Percentiles rank a stretch among this genome's conserved stretches.
These are phyloP conservation scores for Nomada fucata DNA, from an alignment of 2,888 invertebrate genomes.

Conservation along the genomic window DNA sequence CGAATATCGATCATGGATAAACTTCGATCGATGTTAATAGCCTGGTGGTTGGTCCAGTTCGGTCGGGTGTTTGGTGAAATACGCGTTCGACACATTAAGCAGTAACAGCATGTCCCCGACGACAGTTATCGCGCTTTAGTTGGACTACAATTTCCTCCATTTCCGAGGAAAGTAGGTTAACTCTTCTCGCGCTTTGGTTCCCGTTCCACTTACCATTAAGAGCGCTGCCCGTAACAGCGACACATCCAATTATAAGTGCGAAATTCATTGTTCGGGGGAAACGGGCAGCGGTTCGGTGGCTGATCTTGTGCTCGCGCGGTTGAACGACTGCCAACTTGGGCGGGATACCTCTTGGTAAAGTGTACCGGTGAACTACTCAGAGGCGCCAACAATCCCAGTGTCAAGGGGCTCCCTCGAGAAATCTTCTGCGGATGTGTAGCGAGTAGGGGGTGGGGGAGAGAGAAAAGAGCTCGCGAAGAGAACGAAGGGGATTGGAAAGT, in stretches of 20 bases:
- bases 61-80: slow-evolving; percentile 35
- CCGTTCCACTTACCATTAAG: slow-evolving; percentile 77
- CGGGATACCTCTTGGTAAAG: slow-evolving; percentile 60
- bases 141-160: slow-evolving; percentile 45
- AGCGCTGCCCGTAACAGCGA: slow-evolving; percentile 77
- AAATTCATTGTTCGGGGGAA: slow-evolving; percentile 79
- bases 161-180: slow-evolving; percentile 61
- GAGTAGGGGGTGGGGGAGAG: slow-evolving; percentile 46
- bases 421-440: slow-evolving; percentile 62
- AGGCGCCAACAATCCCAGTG: slow-evolving; percentile 73
- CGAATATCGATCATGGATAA: not conserved
- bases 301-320: slow-evolving; percentile 60
- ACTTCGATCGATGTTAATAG: slow-evolving; percentile 27
- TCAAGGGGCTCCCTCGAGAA: slow-evolving; percentile 68
- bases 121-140: slow-evolving; percentile 50
- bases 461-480: slow-evolving; percentile 37
- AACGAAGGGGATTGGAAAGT: slow-evolving; percentile 40
- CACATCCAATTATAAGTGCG: slow-evolving; percentile 82
- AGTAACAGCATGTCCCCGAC: slow-evolving; percentile 45
- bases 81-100: slow-evolving; percentile 55
- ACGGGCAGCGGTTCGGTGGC: slow-evolving; percentile 47
- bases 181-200: slow-evolving; percentile 45
- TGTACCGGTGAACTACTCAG: slow-evolving; percentile 61
- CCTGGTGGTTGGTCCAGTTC: slow-evolving; percentile 11
- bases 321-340: slow-evolving; percentile 77